Percentiles rank a stretch among this genome's conserved stretches.
Evolutionary conservation across 2,888 invertebrate species (phyloP).

Genomic region (Drosophila planitibia): DNA sequence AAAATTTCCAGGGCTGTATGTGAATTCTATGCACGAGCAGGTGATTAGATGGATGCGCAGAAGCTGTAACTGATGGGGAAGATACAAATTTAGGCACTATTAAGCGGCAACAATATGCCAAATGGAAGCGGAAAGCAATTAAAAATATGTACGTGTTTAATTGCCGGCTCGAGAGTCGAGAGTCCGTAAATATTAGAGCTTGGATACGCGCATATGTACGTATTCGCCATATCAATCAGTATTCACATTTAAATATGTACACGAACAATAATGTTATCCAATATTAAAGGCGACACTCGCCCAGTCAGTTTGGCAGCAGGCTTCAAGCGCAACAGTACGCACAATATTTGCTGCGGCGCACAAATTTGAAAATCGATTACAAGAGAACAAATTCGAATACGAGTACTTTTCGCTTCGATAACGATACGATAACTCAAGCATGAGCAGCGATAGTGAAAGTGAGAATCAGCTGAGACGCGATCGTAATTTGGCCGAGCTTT

Average conservation of each 20-base stretch:
- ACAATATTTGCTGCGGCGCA: slow-evolving; percentile 32
- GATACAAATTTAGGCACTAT: slow-evolving; percentile 70
- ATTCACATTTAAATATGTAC: slow-evolving; percentile 42
- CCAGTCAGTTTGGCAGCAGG: slow-evolving; percentile 55
- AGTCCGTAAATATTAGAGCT: slow-evolving; percentile 19
- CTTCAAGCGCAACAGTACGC: slow-evolving; percentile 59
- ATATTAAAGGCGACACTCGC: slow-evolving; percentile 8
- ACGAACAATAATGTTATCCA: slow-evolving; percentile 23
- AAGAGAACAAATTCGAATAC: background rate
- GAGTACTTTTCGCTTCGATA: slow-evolving; percentile 23
- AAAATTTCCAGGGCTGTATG: slow-evolving; percentile 1
- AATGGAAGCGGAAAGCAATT: slow-evolving; percentile 60
- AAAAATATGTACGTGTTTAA: slow-evolving; percentile 62
- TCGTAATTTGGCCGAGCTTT: slow-evolving; percentile 69
- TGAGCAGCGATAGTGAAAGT: slow-evolving; percentile 42
- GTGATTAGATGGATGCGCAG: slow-evolving; percentile 66
- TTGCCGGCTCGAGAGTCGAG: slow-evolving; percentile 16
- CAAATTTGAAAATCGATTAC: slow-evolving; percentile 28
- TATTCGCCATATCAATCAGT: slow-evolving; percentile 50
- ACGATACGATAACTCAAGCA: slow-evolving; percentile 53
- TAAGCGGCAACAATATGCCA: slow-evolving; percentile 54
- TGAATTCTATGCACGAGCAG: slow-evolving; percentile 58
- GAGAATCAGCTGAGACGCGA: slow-evolving; percentile 66
- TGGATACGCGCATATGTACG: slow-evolving; percentile 8
- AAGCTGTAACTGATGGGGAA: slow-evolving; percentile 53